phyloP scores from a whole-genome alignment of 2,797 vertebrate genomes.

The Coregonus sp. region DNA sequence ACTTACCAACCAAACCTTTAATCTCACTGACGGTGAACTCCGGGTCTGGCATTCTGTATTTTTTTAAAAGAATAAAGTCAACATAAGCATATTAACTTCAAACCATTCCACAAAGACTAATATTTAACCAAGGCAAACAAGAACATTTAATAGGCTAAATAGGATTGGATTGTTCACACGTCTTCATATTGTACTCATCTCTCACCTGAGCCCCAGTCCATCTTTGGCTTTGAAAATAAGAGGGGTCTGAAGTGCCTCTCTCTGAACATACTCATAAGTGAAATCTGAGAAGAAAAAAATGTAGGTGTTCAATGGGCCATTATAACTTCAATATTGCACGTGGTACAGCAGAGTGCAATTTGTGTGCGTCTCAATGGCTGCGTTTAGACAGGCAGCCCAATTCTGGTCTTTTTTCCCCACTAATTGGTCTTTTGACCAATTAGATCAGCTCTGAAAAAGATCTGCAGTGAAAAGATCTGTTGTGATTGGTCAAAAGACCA shows the following conservation, averaged over 20 bases:
- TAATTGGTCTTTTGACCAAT: no score
- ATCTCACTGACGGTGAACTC: constrained; percentile 94
- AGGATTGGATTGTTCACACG: background rate
- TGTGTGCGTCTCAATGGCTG: no score
- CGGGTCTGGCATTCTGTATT: constrained; percentile 89
- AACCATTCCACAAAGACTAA: background rate
- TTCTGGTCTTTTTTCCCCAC: no score
- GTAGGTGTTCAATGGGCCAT: background rate
- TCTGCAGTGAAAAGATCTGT: no score
- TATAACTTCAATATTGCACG: background rate
- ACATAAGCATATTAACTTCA: background rate
- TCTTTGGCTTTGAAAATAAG: constrained; percentile 92
- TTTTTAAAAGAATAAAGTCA: constrained; percentile 40
- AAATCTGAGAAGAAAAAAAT: constrained; percentile 81
- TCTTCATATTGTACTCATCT: background rate
- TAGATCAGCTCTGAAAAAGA: no score
- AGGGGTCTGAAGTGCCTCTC: constrained; percentile 88
- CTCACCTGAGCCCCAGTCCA: constrained; percentile 96
- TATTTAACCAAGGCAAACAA: background rate
- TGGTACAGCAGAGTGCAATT: no score
- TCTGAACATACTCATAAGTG: constrained; percentile 95
- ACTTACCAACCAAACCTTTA: constrained; percentile 97
- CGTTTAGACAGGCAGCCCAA: no score
- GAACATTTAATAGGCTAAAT: constrained; percentile 18
- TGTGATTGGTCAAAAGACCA: no score